Evolutionary conservation across 2,888 invertebrate genomes (phyloP), one percentile per base, ranked within the genome.

Genomic region (Tyria jacobaeae): DNA sequence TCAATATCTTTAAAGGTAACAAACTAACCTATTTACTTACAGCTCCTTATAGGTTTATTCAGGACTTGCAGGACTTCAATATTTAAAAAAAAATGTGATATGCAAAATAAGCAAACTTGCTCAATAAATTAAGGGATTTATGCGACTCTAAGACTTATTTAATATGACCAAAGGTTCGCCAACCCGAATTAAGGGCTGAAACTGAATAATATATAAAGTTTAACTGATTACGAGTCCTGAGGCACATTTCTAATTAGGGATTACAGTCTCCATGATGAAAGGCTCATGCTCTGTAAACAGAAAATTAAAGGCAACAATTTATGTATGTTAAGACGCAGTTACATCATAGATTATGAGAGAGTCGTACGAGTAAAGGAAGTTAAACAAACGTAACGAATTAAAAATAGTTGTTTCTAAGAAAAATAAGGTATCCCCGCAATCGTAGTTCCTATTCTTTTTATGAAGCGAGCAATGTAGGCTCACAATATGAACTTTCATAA

Each of bases 61-160:
- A n/a, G n/a, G n/a, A n/a, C n/a, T n/a, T n/a, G n/a, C n/a, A n/a
- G n/a, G n/a, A n/a, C 25, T 63, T 44, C 59, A 66, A 68, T 65
- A 74, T 76, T 74, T 51, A 62, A 17, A 15, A 12, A 17, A 31
- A n/a, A n/a, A n/a, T n/a, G n/a, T 56, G 35, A 53, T 61, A 48
- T 1, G n/a, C 54, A 15, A 51, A 58, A 57, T 71, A 68, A 76
- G 74, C 71, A 75, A 72, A 75, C 73, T 72, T 76, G 75, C 68
- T 79, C 69, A 78, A 79, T 78, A 65, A 81, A 74, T 72, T 63
- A 81, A 4, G 52, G 64, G 50, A n/a, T 35, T 57, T 44, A 62
- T 62, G 60, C 41, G 50, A 58, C 44, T 27, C 34, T 17, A 53
- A 55, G 50, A 52, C 27, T 25, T 60, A 60, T 60, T 24, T 62